Conservation (phyloP, 2,113 vertebrate species). For the Callipepla californica region DNA sequence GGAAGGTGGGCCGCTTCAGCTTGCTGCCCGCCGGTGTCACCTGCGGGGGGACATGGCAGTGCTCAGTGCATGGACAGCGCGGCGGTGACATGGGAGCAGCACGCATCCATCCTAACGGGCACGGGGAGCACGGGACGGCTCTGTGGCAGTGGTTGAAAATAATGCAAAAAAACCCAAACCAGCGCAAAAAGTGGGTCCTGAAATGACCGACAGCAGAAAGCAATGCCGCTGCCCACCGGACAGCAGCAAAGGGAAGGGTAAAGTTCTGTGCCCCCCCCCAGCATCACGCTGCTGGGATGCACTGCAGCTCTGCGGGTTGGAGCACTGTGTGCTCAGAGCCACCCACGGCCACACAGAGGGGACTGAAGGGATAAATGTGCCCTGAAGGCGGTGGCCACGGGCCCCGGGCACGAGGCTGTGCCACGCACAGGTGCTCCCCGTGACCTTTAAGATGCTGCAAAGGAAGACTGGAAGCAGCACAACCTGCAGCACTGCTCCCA, state of each 20-base stretch:
- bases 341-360: neutral
- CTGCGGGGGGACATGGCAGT: slow-evolving; percentile 74
- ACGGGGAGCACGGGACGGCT: slow-evolving; percentile 21
- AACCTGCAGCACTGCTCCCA: neutral
- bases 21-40: slow-evolving; percentile 88
- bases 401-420: neutral
- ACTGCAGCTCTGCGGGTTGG: fast-evolving
- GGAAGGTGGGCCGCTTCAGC: slow-evolving; percentile 92
- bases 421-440: neutral
- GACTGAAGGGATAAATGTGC: neutral
- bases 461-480: neutral
- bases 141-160: neutral
- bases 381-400: fast-evolving
- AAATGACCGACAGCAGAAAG: neutral
- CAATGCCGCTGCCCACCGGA: neutral
- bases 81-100: no score
- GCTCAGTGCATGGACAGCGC: neutral
- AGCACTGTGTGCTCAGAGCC: neutral
- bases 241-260: fast-evolving
- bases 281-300: no score
- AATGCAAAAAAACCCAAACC: neutral
- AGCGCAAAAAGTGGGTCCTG: neutral
- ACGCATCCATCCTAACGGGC: slow-evolving; percentile 66
- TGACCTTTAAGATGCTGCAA: slow-evolving; percentile 67
- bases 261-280: neutral